A percentile compares a stretch with the other conserved stretches of the same genome.
Evolutionary conservation across 2,888 invertebrate genomes (phyloP).

Genomic region (Clostera curtula): DNA sequence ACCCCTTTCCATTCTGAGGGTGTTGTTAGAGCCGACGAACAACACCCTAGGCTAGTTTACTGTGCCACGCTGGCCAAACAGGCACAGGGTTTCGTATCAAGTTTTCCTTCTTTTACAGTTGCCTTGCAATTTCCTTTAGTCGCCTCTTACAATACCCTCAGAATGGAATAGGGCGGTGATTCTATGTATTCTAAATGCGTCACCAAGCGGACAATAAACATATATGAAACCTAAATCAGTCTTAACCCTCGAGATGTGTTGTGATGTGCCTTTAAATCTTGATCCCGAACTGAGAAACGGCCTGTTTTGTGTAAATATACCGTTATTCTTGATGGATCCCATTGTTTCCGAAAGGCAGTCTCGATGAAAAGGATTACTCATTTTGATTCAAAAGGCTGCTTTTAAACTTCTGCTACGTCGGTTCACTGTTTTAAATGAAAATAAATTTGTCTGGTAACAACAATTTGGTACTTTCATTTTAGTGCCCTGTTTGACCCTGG

Average conservation of each 20-base stretch:
- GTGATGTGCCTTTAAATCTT: conserved; percentile 33
- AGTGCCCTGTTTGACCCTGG: conserved; percentile 5
- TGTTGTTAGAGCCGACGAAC: too few relatives aligned
- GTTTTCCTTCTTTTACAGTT: too few relatives aligned
- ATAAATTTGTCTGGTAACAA: conserved; percentile 27
- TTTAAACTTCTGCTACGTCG: conserved; percentile 32
- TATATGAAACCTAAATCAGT: conserved; percentile 35
- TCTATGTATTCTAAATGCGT: too few relatives aligned
- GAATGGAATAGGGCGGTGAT: too few relatives aligned
- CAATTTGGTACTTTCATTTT: conserved; percentile 14
- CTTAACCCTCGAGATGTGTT: too few relatives aligned
- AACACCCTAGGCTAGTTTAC: too few relatives aligned
- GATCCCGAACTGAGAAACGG: conserved; percentile 41
- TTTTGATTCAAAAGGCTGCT: conserved; percentile 52
- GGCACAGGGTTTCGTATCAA: too few relatives aligned
- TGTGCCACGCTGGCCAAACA: too few relatives aligned
- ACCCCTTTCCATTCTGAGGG: too few relatives aligned
- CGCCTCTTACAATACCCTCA: too few relatives aligned
- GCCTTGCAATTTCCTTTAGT: too few relatives aligned
- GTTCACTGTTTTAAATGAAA: conserved; percentile 48
- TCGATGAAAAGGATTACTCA: conserved; percentile 65
- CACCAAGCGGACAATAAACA: too few relatives aligned
- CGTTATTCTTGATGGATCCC: conserved; percentile 64
- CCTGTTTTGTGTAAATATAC: conserved; percentile 64
- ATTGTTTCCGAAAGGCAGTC: conserved; percentile 57